Conservation (phyloP, 2,888 invertebrate genomes). For the Villa cingulata region DNA sequence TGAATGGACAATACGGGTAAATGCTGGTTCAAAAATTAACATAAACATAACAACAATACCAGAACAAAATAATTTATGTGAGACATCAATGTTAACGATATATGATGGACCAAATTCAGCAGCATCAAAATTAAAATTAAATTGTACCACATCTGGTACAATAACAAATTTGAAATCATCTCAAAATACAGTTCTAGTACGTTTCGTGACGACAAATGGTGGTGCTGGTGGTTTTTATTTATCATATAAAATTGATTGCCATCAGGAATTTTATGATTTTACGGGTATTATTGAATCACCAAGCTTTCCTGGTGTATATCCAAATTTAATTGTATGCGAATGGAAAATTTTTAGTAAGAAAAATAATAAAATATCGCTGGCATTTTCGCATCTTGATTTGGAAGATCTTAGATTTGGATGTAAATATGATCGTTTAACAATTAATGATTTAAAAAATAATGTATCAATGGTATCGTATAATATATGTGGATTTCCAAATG, state of each 20-base stretch:
- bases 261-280: constrained; percentile 18
- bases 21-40: constrained; percentile 52
- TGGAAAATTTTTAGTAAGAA: constrained; percentile 62
- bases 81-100: constrained; percentile 58
- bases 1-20: constrained; percentile 62
- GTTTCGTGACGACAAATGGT: constrained; percentile 25
- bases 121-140: too few species aligned
- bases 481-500: too few species aligned
- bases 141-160: too few species aligned
- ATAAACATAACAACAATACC: too few species aligned
- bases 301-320: constrained; percentile 58
- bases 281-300: constrained; percentile 75
- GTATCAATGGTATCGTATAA: too few species aligned
- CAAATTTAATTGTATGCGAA: constrained; percentile 50
- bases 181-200: too few species aligned
- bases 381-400: constrained; percentile 63
- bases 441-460: too few species aligned
- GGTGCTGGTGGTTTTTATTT: constrained; percentile 61
- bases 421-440: too few species aligned
- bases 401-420: constrained; percentile 23
- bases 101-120: constrained; percentile 43
- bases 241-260: constrained; percentile 46
- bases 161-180: too few species aligned
- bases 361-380: constrained; percentile 66
- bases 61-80: constrained; percentile 46